phyloP scores from a whole-genome alignment of 2,797 vertebrate genomes.

The Ataeniobius toweri region DNA sequence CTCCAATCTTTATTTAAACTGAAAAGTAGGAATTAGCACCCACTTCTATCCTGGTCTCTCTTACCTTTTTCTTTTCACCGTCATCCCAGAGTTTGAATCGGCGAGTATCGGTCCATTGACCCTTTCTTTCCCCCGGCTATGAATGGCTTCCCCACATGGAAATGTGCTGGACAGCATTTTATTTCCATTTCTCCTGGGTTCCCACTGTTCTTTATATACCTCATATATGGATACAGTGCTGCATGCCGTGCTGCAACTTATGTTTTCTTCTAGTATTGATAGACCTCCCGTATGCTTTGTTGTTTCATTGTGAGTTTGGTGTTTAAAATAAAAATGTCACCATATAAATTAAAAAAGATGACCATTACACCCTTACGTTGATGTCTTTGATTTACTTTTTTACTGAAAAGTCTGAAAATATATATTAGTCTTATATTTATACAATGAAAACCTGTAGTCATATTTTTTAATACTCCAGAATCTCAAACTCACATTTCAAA shows the following conservation, averaged over 20 bases:
- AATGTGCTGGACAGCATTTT: conserved; percentile 46
- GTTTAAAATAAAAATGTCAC: conserved; percentile 31
- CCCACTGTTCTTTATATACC: conserved; percentile 16
- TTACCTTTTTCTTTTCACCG: conserved; percentile 72
- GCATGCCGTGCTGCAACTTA: not conserved
- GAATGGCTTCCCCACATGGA: conserved; percentile 56
- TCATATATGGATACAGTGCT: conserved; percentile 12
- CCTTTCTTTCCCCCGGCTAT: conserved; percentile 44
- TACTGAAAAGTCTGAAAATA: not conserved
- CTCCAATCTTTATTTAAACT: conserved; percentile 89
- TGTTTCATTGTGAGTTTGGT: conserved; percentile 21
- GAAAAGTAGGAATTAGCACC: conserved; percentile 87
- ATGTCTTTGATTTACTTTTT: not conserved
- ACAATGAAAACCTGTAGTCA: not conserved
- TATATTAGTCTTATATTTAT: not conserved
- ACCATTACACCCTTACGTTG: not conserved
- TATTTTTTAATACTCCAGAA: not conserved
- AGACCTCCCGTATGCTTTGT: not conserved
- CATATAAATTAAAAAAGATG: conserved; percentile 8
- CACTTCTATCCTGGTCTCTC: conserved; percentile 72
- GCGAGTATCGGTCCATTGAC: conserved; percentile 61
- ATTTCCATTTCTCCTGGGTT: conserved; percentile 25
- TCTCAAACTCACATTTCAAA: not conserved
- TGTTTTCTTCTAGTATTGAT: conserved; percentile 4
- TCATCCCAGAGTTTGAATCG: conserved; percentile 63